A percentile compares a stretch with the other conserved stretches of the same genome.
These are phyloP conservation scores for Xiphophorus hellerii DNA, from an alignment of 2,113 vertebrate genomes.

Conservation along the genomic window DNA sequence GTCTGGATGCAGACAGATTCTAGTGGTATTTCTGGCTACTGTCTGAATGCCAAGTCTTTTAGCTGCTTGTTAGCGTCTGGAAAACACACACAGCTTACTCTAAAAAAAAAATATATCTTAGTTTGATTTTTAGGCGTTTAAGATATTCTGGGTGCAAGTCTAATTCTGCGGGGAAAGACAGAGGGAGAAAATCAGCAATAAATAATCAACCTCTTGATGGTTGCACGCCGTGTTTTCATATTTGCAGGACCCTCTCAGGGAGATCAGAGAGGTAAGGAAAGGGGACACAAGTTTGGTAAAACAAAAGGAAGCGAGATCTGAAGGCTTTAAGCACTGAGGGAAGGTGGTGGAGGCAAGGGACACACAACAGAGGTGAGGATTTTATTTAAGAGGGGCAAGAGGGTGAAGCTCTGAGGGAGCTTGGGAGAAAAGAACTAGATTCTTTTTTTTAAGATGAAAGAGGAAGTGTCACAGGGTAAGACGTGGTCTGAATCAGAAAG, in stretches of 20 bases:
- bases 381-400: not conserved
- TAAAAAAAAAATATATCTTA: slow-evolving; percentile 16
- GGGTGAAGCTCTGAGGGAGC: slow-evolving; percentile 24
- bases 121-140: slow-evolving; percentile 47
- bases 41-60: no score
- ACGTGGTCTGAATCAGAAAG: slow-evolving; percentile 64
- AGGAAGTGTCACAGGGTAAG: slow-evolving; percentile 34
- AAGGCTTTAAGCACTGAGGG: not conserved
- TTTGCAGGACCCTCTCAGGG: slow-evolving; percentile 71
- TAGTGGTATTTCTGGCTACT: no score
- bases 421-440: slow-evolving; percentile 15
- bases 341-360: slow-evolving; percentile 26
- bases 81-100: not conserved
- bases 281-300: slow-evolving; percentile 11
- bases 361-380: slow-evolving; percentile 23
- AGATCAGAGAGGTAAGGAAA: slow-evolving; percentile 46
- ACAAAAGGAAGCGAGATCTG: not conserved
- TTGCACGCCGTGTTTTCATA: slow-evolving; percentile 78
- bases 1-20: not conserved
- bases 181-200: slow-evolving; percentile 71
- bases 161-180: slow-evolving; percentile 34
- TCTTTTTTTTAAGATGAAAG: slow-evolving; percentile 58
- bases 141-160: slow-evolving; percentile 69
- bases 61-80: not conserved
- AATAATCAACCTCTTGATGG: slow-evolving; percentile 79